Evolutionary conservation across 2,797 vertebrate genomes (phyloP), one percentile per base, ranked within the genome.

Genomic region (Myotis myotis): DNA sequence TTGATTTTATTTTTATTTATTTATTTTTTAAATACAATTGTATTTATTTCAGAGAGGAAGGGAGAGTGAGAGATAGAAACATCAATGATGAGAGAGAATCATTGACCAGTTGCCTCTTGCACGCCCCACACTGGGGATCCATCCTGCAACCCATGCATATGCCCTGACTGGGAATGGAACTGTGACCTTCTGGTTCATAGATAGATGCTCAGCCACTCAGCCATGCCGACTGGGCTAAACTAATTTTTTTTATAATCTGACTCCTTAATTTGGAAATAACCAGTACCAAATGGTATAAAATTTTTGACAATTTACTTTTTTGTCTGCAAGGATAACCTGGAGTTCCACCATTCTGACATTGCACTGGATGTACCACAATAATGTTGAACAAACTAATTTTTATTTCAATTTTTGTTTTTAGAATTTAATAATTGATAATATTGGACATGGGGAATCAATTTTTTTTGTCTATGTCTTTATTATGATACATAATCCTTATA

Each of bases 311-410:
- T 74, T 81, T 62, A 82, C 33, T 68, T 93, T 75, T 92, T 57
- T 78, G 74, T 96, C 6, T 33, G 0, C 47, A 96, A 92, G 93
- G 44, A 41, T 97, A 93, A 97, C 64, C 98, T 98, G 28, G 44
- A 75, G 28, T 19, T 75, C 44, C 28, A n/a, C 16, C 10, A 47
- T 9, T 5, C 16, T 11, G 9, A 5, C 8, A 49, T 49, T 49
- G 6, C 9, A 11, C 28, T 28, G 30, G 23, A 20, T n/a, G 28
- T 30, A 30, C 41, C 28, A 49, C 3, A 5, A 12, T 76, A 49
- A 2, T 55, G 22, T 89, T 60, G 16, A 82, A 82, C 12, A 74
- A 91, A 33, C 2, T 2, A 64, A 10, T 49, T 64, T 84, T 80
- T 28, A 22, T 41, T 38, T 81, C 11, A 28, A 28, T 57, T 62